These are phyloP conservation scores for Delphinapterus leucas DNA, from an alignment of 2,113 vertebrate species.

Conservation along the genomic window DNA sequence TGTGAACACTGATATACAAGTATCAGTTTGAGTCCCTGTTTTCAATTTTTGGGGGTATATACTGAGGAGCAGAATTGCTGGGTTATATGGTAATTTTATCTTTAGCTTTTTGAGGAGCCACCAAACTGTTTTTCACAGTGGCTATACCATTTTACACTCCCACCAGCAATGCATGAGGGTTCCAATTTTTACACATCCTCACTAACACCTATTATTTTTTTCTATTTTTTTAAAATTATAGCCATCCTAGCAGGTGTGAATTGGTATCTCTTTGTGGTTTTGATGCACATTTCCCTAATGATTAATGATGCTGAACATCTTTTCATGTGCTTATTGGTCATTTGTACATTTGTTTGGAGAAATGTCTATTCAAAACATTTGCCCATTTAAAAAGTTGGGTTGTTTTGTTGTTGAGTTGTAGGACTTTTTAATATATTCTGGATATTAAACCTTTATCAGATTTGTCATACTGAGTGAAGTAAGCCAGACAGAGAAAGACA, in stretches of 20 bases:
- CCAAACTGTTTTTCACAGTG: not conserved
- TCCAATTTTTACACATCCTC: not conserved
- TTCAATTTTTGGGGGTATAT: not conserved
- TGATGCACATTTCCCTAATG: not conserved
- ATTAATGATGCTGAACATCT: not conserved
- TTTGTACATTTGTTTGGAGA: not conserved
- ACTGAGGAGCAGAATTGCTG: not conserved
- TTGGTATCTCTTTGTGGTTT: not conserved
- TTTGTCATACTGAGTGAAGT: not conserved
- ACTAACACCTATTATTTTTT: not conserved
- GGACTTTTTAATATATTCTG: not conserved
- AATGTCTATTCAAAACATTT: not conserved
- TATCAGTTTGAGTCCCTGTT: not conserved
- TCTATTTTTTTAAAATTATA: not conserved
- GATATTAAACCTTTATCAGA: not conserved
- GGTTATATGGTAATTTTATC: not conserved
- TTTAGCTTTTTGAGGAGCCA: not conserved
- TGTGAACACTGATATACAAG: not conserved
- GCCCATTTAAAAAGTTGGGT: not conserved
- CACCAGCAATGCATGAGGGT: not conserved
- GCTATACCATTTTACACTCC: not conserved
- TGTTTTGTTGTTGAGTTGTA: not conserved
- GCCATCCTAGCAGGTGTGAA: not conserved
- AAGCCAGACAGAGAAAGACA: no score
- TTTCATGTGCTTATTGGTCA: not conserved